These are phyloP conservation scores for Seira sanloemensis DNA, from an alignment of 2,888 invertebrate genomes.

Conservation along the genomic window DNA sequence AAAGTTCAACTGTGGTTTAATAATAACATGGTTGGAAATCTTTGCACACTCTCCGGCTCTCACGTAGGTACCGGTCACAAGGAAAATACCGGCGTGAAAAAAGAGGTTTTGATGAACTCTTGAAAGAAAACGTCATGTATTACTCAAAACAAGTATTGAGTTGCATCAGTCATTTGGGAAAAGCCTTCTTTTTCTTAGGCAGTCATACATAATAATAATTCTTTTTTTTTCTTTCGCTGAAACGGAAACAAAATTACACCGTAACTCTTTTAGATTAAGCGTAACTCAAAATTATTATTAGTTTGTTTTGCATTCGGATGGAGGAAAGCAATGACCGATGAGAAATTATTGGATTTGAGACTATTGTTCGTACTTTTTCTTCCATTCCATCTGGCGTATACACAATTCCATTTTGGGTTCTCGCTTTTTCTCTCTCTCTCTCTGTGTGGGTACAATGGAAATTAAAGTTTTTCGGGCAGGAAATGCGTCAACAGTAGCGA, in stretches of 20 bases:
- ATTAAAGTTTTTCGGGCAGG: constrained; percentile 57
- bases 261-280: not conserved
- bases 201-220: too few species aligned
- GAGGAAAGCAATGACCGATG: constrained; percentile 41
- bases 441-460: constrained; percentile 11
- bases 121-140: not conserved
- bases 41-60: too few species aligned
- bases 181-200: not conserved
- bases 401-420: not conserved
- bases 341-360: constrained; percentile 12
- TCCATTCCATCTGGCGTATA: not conserved
- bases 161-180: constrained; percentile 7
- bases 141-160: not conserved
- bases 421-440: not conserved
- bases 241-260: constrained; percentile 2
- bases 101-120: not conserved
- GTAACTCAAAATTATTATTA: not conserved
- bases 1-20: too few species aligned
- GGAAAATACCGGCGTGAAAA: not conserved
- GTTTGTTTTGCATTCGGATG: not conserved
- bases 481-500: constrained; percentile 50
- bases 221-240: not conserved
- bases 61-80: not conserved
- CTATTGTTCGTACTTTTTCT: not conserved
- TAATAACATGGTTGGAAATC: too few species aligned